Evolutionary conservation across 2,797 vertebrate genomes (phyloP).

Genomic region (Poecilia wingei): DNA sequence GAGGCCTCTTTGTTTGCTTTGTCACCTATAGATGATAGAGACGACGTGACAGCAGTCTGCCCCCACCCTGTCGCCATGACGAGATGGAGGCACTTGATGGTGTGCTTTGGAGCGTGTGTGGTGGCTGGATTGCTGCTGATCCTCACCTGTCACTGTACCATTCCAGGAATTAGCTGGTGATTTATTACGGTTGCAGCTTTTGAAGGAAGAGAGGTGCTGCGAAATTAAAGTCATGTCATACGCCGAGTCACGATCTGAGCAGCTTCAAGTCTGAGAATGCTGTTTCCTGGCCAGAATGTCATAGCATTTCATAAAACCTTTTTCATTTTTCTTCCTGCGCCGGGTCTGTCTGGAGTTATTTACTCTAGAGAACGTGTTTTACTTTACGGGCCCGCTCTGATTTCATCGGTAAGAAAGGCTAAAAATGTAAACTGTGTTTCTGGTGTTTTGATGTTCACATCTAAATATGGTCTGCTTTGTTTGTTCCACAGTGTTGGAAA

Average conservation of each 20-base stretch:
- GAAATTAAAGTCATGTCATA: slow-evolving; percentile 43
- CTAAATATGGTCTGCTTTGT: slow-evolving; percentile 15
- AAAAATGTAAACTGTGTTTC: slow-evolving; percentile 20
- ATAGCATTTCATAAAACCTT: slow-evolving; percentile 19
- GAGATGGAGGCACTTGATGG: slow-evolving; percentile 29
- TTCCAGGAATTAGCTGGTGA: slow-evolving; percentile 41
- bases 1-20: slow-evolving; percentile 48
- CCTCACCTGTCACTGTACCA: slow-evolving; percentile 35
- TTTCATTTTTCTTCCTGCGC: not conserved
- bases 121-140: slow-evolving; percentile 22
- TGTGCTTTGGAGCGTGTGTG: slow-evolving; percentile 1
- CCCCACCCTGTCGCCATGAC: slow-evolving; percentile 42
- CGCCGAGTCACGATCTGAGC: slow-evolving; percentile 33
- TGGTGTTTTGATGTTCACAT: slow-evolving; percentile 19
- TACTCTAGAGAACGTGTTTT: slow-evolving; percentile 2
- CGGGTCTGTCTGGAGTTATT: slow-evolving; percentile 1
- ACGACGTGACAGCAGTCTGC: slow-evolving; percentile 49
- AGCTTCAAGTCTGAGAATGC: slow-evolving; percentile 16
- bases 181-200: slow-evolving; percentile 24
- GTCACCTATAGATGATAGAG: slow-evolving; percentile 40
- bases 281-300: slow-evolving; percentile 33
- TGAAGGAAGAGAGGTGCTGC: slow-evolving; percentile 4
- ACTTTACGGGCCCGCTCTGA: slow-evolving; percentile 8
- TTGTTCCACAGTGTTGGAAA: slow-evolving; percentile 4
- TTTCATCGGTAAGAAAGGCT: slow-evolving; percentile 32